Conservation (phyloP, 1,140 invertebrate species). For the Scylla paramamosain region DNA sequence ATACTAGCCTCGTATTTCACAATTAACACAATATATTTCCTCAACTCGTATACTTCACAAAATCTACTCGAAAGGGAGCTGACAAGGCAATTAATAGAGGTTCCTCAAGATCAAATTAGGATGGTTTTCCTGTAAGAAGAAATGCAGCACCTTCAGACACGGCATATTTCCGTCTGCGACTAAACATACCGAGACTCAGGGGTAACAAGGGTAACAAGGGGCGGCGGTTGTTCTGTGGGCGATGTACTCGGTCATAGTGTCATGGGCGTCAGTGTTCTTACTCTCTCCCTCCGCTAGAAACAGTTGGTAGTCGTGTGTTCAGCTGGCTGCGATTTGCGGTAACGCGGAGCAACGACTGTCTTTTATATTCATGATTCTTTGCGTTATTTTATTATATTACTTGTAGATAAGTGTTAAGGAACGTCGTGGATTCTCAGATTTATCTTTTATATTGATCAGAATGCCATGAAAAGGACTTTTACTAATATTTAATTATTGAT, state of each 20-base stretch:
- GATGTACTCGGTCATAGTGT: neutral
- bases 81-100: neutral
- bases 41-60: neutral
- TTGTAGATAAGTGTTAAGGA: neutral
- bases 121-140: neutral
- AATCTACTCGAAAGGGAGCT: neutral
- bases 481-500: neutral
- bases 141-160: constrained; percentile 49
- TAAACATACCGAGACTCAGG: neutral
- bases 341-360: neutral
- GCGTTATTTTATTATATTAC: neutral
- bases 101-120: neutral
- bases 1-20: neutral
- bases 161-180: neutral
- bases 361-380: neutral
- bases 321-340: neutral
- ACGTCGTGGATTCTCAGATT: too few relatives aligned
- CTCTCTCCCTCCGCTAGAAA: neutral
- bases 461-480: neutral
- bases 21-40: neutral
- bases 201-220: neutral
- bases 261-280: neutral
- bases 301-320: neutral
- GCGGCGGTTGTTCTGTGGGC: neutral
- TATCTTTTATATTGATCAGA: neutral